Evolutionary conservation across 2,888 invertebrate genomes (phyloP).

Genomic region (Lamellibrachia columna): DNA sequence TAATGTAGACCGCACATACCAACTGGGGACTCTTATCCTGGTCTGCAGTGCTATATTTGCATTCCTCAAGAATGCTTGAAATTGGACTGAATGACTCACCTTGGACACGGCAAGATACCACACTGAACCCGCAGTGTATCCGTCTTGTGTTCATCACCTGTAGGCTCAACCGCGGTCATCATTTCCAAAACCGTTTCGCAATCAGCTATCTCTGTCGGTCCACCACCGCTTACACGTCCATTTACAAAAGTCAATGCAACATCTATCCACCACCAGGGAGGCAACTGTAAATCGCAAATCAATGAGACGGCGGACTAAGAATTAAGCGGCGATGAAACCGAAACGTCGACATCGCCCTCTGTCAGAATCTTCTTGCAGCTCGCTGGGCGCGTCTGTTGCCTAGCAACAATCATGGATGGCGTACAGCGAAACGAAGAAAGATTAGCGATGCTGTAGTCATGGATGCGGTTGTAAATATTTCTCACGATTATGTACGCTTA

Average conservation of each 20-base stretch:
- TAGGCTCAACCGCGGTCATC: neutral
- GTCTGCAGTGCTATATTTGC: too few relatives aligned
- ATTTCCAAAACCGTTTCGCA: neutral
- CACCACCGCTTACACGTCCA: neutral
- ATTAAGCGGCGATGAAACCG: neutral
- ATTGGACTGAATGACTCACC: neutral
- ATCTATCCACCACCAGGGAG: neutral
- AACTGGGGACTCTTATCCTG: too few relatives aligned
- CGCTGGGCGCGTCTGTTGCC: neutral
- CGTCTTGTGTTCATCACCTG: neutral
- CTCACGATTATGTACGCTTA: neutral
- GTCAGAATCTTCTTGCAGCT: neutral
- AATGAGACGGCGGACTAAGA: neutral
- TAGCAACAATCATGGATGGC: neutral
- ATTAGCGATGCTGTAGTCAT: slow-evolving; percentile 11
- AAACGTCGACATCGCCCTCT: neutral
- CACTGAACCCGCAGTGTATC: neutral
- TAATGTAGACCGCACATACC: too few relatives aligned
- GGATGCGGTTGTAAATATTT: slow-evolving; percentile 11
- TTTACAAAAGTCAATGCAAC: neutral
- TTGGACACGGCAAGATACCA: neutral
- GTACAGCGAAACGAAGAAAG: neutral
- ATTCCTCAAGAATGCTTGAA: neutral
- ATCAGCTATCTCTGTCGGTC: neutral
- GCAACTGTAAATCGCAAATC: neutral